Evolutionary conservation across 2,113 vertebrate genomes (phyloP).

Genomic region (Gambusia affinis): DNA sequence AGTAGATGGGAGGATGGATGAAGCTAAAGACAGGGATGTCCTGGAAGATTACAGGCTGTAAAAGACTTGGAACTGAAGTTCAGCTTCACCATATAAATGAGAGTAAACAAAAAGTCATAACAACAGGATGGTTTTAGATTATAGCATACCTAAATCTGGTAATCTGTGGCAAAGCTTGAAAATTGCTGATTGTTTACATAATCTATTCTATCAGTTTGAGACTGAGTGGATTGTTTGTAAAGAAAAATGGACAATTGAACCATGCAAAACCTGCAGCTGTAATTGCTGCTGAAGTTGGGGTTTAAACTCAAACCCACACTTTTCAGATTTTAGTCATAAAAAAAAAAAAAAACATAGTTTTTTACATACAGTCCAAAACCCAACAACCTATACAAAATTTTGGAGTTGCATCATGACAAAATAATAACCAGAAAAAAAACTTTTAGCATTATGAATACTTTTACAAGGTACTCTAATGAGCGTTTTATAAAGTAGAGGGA

Average conservation of each 20-base stretch:
- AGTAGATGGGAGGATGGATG: neutral
- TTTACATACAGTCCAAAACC: neutral
- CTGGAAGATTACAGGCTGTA: neutral
- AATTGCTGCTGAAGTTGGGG: neutral
- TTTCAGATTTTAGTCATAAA: neutral
- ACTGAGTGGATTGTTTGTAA: neutral
- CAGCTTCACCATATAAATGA: too few relatives aligned
- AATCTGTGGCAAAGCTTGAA: too few relatives aligned
- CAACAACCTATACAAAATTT: neutral
- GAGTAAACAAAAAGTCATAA: too few relatives aligned
- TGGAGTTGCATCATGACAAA: neutral
- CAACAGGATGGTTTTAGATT: too few relatives aligned
- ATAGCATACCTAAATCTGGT: too few relatives aligned
- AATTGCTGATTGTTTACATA: too few relatives aligned
- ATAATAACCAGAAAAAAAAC: neutral
- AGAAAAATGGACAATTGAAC: neutral
- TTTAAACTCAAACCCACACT: neutral
- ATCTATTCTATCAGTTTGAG: neutral
- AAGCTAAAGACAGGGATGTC: neutral
- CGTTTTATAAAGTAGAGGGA: slow-evolving; percentile 16
- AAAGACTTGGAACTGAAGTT: too few relatives aligned
- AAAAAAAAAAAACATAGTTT: too few relatives aligned
- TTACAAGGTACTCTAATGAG: neutral
- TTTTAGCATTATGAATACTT: neutral
- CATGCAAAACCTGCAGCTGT: neutral